Evolutionary conservation across 2,888 invertebrate species (phyloP), one percentile per base, ranked within the genome.

Genomic region (Stenchaetothrips biformis): DNA sequence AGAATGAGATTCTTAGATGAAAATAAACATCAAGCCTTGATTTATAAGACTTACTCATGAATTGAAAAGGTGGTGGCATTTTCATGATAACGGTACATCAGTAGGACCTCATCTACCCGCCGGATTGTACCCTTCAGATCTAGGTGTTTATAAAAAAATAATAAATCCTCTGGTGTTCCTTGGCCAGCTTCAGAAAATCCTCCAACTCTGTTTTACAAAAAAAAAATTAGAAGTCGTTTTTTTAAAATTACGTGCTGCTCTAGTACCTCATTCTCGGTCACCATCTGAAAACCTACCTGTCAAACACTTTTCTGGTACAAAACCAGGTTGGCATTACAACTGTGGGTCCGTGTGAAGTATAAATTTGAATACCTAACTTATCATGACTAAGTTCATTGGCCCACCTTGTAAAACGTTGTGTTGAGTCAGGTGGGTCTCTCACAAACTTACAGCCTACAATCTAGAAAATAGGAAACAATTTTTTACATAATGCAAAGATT

Each of bases 251-350:
- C 37, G 4, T n/a, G n/a, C n/a, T n/a, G 37, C 37, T n/a, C 27
- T 27, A 77, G 6, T 13, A 13, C 49, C 48, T 67, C 21, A 53
- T 53, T 53, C 13, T 78, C n/a, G 48, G 25, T 59, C 79, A 74
- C 79, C 78, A 79, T 48, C 37, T 77, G 77, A 47, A 81, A 79
- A 21, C 81, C 59, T 84, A 88, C 88, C 86, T 89, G 74, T 92
- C 87, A 87, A 89, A 93, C 16, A 93, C 90, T 81, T 87, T 86
- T 85, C 92, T 89, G 83, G 91, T 90, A 84, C 93, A 92, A 87
- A 95, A 94, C 95, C 95, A 95, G 18, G 95, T 94, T 4, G 95
- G 95, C 93, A 95, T 95, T 49, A 95, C 90, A 47, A 95, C 85
- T n/a, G 94, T 94, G 9, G 95, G 95, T 0, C 95, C 95, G 88